Base-by-base conservation (phyloP, 2,797 vertebrate species). In the Pteronotus mesoamericanus region DNA sequence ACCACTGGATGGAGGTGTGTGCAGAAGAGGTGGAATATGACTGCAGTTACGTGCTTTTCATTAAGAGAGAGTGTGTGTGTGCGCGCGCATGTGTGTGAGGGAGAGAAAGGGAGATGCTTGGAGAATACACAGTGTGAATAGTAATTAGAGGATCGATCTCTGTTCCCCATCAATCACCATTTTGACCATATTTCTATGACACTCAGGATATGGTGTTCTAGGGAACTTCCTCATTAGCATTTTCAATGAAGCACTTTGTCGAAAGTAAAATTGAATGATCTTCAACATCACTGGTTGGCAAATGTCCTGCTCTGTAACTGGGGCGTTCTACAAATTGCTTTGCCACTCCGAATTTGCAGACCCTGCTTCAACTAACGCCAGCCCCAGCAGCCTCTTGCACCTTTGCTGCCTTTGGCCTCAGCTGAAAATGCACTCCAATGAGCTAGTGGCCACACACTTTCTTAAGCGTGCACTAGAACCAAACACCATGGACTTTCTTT, bases 391-490 rank as follows among this genome's bases (percentile, higher is more conserved):
- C 95, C 94, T 94, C 89, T 75, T 66, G 83, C 89, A 95, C 96
- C 97, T 95, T 93, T 77, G 94, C 97, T 96, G 97, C 97, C 97
- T 98, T 97, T 82, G 95, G 94, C 96, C 97, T 96, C 91, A 91
- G 80, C 94, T 96, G 89, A 89, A 97, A 88, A 93, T 53, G 74
- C 75, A 69, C 92, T 84, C 92, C 82, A 85, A 0, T 26, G 88
- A 95, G 96, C 96, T 84, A 16, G 91, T 64, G 95, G 95, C 91
- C 94, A 90, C 85, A 94, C 29, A 89, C 82, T 83, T 97, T 89
- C 94, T 91, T 89, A 75, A 59, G 68, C 26, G 16, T 91, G 84
- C 57, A 82, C 94, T 95, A 86, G 78, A 86, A 86, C 53, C 48
- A 39, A 85, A 74, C 79, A 68, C 75, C 86, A n/a, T n/a, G 66